A percentile compares a stretch with the other conserved stretches of the same genome.
These are phyloP conservation scores for Mactromeris polynyma DNA, from an alignment of 2,888 invertebrate genomes.

Conservation along the genomic window DNA sequence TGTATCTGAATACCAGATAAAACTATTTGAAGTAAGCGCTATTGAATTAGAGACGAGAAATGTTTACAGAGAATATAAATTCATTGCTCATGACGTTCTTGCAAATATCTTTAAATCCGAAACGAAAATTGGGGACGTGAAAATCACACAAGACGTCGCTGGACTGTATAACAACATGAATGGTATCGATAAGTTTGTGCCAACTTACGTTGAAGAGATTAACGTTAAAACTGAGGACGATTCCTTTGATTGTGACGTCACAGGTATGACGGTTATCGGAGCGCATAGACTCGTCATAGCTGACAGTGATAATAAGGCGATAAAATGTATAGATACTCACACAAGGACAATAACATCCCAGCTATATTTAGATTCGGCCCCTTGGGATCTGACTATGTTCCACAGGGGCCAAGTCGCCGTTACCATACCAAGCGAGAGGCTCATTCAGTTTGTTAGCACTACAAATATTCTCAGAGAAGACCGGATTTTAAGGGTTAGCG, in stretches of 20 bases:
- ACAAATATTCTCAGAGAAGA: background rate
- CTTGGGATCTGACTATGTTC: conserved; percentile 33
- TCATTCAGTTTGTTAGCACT: conserved; percentile 33
- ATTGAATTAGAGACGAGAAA: conserved; percentile 26
- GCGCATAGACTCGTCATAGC: conserved; percentile 7
- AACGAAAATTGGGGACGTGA: conserved; percentile 10
- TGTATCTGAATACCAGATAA: conserved; percentile 19
- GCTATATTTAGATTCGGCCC: conserved; percentile 4
- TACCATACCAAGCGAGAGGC: conserved; percentile 30
- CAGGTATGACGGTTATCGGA: conserved; percentile 32
- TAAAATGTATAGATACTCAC: conserved; percentile 27
- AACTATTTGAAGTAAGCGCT: conserved; percentile 26
- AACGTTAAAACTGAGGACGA: conserved; percentile 29
- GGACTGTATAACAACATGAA: conserved; percentile 26
- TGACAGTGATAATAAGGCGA: conserved; percentile 22
- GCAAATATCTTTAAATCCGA: conserved; percentile 20
- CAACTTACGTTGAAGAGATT: conserved; percentile 35
- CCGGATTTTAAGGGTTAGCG: conserved; percentile 22
- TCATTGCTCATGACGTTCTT: conserved; percentile 4
- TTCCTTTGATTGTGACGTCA: conserved; percentile 35
- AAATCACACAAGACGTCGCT: conserved; percentile 27
- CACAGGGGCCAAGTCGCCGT: conserved; percentile 32
- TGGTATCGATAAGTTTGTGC: conserved; percentile 11
- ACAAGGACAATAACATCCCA: conserved; percentile 18
- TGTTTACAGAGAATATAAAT: conserved; percentile 29